Conservation (phyloP, 2,888 invertebrate genomes). For the Galerucella pusilla region DNA sequence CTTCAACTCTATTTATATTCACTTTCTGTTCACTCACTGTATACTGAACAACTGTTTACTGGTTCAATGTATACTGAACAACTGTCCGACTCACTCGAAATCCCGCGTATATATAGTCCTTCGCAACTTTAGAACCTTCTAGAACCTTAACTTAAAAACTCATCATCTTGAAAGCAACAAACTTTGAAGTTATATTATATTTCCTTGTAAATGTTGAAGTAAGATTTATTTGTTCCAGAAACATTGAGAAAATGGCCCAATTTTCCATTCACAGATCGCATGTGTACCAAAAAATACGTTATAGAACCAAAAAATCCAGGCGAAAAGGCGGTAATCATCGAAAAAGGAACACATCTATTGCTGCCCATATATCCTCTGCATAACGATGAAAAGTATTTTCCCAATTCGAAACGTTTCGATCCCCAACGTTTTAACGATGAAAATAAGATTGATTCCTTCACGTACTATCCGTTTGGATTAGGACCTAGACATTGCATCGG, state of each 20-base stretch:
- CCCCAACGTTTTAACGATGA: conserved; percentile 61
- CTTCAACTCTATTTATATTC: too few relatives aligned
- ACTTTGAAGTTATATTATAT: too few relatives aligned
- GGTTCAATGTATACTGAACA: too few relatives aligned
- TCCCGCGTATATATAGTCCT: too few relatives aligned
- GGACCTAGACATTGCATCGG: conserved; percentile 70
- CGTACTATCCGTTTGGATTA: conserved; percentile 68
- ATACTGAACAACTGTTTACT: too few relatives aligned
- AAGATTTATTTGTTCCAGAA: conserved; percentile 8
- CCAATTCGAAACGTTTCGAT: conserved; percentile 65
- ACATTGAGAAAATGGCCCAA: conserved; percentile 67
- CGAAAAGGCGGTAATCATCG: conserved; percentile 50
- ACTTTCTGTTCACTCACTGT: too few relatives aligned
- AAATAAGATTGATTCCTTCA: conserved; percentile 65
- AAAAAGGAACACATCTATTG: conserved; percentile 55
- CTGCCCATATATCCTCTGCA: conserved; percentile 62
- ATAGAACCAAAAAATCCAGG: conserved; percentile 47
- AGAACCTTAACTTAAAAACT: too few relatives aligned
- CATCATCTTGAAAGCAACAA: too few relatives aligned
- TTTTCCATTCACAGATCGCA: conserved; percentile 65
- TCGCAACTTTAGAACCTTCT: too few relatives aligned
- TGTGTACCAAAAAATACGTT: conserved; percentile 66
- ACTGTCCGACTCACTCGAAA: too few relatives aligned
- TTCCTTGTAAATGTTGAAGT: not conserved
- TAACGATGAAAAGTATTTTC: conserved; percentile 62